Base-by-base conservation (phyloP, 1,140 invertebrate genomes). In the Drosophila chauvacae region DNA sequence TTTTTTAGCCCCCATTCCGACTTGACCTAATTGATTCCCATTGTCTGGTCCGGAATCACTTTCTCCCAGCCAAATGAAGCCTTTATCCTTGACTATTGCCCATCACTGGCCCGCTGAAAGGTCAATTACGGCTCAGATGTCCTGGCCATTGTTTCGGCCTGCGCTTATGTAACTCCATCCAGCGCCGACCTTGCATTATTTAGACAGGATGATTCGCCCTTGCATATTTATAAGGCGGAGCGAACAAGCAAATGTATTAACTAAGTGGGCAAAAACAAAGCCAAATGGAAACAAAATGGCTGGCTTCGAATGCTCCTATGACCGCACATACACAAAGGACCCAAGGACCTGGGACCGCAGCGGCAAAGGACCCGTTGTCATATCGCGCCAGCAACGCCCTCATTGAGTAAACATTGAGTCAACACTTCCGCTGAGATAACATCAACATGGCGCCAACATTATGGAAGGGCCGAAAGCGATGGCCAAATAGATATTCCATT, bases 321-420 rank as follows among this genome's bases (percentile, higher is more conserved):
- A 63, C 45, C 51, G 55, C 45, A 76, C 55, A 72, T 39, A 76
- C 71, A 77, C 76, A 84, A 48, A 65, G 18, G 60, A n/a, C 41
- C 70, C 33, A 11, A 82, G 35, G 61, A 28, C 44, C 23, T 66
- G 11, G 53, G 23, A 65, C 70, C 13, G 42, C 28, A 45, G n/a
- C 23, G 50, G 33, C 59, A 37, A 37, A 55, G 53, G 30, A 65
- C 47, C 44, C 41, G 60, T 77, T 78, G 80, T 80, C 80, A 77
- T 87, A 88, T 77, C 48, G 66, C 45, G 69, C 73, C 74, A 83
- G 77, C 68, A 77, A 84, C 84, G 85, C 85, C 85, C 85, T 88
- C 85, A 88, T 88, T 88, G 84, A 87, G 85, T 88, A 88, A 88
- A 88, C 85, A 90, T 88, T 90, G 85, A 88, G 85, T 88, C 85